Base-by-base conservation (phyloP, 2,113 vertebrate species). In the Cavia aperea region DNA sequence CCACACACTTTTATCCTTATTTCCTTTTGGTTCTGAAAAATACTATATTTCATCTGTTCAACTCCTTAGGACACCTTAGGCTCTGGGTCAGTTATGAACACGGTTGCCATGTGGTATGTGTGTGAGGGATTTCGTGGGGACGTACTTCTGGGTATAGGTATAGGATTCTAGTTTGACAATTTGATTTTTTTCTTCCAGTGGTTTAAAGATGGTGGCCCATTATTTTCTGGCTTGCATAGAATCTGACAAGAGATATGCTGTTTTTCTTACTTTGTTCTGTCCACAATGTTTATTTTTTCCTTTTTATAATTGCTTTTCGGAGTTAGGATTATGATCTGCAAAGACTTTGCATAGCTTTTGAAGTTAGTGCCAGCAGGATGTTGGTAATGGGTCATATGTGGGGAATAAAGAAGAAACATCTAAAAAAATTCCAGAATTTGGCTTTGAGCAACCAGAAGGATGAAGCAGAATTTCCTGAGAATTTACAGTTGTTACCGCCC, bases 211-310 rank as follows among this genome's bases (percentile, higher is more conserved):
- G 23, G 6, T 75, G 24, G 72, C 78, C 68, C 49, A 66, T 60
- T 91, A 58, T 43, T 94, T 81, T 89, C 60, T 82, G 73, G 5
- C 36, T 91, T 58, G 49, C 26, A 51, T 68, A 82, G 54, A 63
- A 86, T 81, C 62, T 65, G 16, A 90, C 21, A 81, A 85, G 84
- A 95, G 87, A 46, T 83, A 77, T 54, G 11, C 84, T 89, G 31
- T 56, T 95, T 92, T 68, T 82, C 81, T 92, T 92, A 43, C 49
- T 66, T 62, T 82, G 29, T 83, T 91, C 77, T 26, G 4, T 65
- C 13, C 18, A 31, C 56, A 6, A 18, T 63, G 23, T 58, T 91
- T 91, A 29, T 79, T 91, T 82, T 89, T 26, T 33, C 86, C n/a
- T 46, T 14, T 90, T 93, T 88, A 82, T 56, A 81, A 75, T 56